Evolutionary conservation across 2,113 vertebrate genomes (phyloP), one percentile per base, ranked within the genome.

Genomic region (Hylia prasina): DNA sequence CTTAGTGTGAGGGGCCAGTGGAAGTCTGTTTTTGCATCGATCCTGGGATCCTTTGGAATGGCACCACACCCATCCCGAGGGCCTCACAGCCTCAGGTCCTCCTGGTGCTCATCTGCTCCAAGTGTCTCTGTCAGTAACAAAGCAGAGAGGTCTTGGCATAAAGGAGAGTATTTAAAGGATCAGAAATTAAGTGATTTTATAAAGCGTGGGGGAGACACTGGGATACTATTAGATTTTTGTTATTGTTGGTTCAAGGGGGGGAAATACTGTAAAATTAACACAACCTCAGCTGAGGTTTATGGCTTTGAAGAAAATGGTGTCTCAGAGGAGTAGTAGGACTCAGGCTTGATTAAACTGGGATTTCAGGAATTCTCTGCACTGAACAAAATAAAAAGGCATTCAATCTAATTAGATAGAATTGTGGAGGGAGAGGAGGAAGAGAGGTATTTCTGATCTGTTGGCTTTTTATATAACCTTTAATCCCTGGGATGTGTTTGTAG

Each of bases 291-390:
- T 96, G 90, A 92, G 87, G 92, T 96, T 96, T 91, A 40, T 89
- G 72, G 92, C 70, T 97, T 94, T 94, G 87, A 92, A 87, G 75
- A 60, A 91, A 69, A 83, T n/a, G 40, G 60, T 56, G 71, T 56
- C 97, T 96, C 96, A 15, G 51, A 94, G 96, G 96, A 96, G 48
- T 15, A 15, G 44, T 6, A 84, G 94, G 95, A 89, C 61, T 95
- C 45, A 19, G 81, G 77, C 93, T 97, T 98, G 97, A 98, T 98
- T 98, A 96, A 97, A 96, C 47, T 80, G 97, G 97, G 97, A 97
- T 94, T 97, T 97, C 54, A 60, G 42, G 72, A 76, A 94, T 80
- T 96, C 96, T 94, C 94, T 89, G 88, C 81, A 39, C 93, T 48
- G 70, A 94, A 66, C 28, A 73, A 92, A 94, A 95, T 82, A 68